These are phyloP conservation scores for Varecia variegata DNA, from an alignment of 2,797 vertebrate genomes.

Conservation along the genomic window DNA sequence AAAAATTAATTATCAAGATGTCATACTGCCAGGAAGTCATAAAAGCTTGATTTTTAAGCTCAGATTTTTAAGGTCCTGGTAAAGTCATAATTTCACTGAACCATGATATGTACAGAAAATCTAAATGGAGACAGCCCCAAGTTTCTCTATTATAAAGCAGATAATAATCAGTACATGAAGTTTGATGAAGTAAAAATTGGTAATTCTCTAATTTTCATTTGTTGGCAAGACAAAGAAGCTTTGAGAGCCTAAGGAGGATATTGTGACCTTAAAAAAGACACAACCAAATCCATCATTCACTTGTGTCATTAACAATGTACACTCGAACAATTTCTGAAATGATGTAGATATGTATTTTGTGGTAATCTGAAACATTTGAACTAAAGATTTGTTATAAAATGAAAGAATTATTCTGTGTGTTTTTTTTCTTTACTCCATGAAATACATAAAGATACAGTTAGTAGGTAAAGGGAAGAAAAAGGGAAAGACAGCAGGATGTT, in stretches of 20 bases:
- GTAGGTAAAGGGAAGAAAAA: background rate
- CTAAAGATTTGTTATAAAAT: conserved; percentile 48
- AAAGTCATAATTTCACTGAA: background rate
- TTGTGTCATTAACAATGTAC: background rate
- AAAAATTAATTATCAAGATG: background rate
- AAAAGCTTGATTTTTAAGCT: background rate
- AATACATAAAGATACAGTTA: background rate
- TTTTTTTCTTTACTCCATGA: background rate
- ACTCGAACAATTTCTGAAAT: conserved; percentile 42
- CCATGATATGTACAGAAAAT: background rate
- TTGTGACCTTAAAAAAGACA: background rate
- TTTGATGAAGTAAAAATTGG: background rate
- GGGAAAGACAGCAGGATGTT: background rate
- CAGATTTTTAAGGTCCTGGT: background rate
- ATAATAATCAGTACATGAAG: background rate
- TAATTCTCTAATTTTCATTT: conserved; percentile 14
- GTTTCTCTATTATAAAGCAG: background rate
- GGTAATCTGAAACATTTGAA: conserved; percentile 42
- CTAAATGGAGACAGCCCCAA: background rate
- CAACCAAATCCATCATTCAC: background rate
- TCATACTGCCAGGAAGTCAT: background rate
- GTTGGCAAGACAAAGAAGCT: background rate
- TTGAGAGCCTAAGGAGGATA: background rate
- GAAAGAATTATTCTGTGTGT: background rate
- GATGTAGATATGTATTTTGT: conserved; percentile 27